Base-by-base conservation (phyloP, 2,797 vertebrate genomes). In the Holocentrus rufus region DNA sequence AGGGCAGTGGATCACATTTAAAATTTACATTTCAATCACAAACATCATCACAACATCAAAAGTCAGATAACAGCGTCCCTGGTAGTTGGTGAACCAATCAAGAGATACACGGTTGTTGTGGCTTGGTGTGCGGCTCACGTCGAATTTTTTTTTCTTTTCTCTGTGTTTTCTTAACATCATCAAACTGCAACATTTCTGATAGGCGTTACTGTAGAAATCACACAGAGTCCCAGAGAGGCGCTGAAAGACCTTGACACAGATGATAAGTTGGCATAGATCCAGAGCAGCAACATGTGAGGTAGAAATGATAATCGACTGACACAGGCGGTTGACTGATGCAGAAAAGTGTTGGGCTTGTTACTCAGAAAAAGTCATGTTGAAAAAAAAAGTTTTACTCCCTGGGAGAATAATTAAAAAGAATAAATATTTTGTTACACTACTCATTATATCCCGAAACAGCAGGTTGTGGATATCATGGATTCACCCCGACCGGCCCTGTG, bases 11-110 rank as follows among this genome's bases (percentile, higher is more conserved):
- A 50, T 74, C 44, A 2, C 13, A 53, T 52, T 39, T 3, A 34
- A 49, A 49, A 72, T 57, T 61, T 58, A 63, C 23, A 72, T 82
- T 75, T 80, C 59, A 77, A 69, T 82, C 57, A 52, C 57, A 7
- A 34, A 46, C 7, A 22, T 39, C 50, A 60, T 55, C 63, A 47
- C 31, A n/a, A 17, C 15, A 63, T 36, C 47, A 67, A 60, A 71
- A 42, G 62, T 66, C 65, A 79, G 23, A 67, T 64, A 59, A 52
- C 46, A 46, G 68, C 69, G 18, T 27, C 56, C 39, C 34, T 59
- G 64, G 47, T 25, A 30, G 46, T 9, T 50, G 56, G 42, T 18
- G 0, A 5, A 15, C 11, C 46, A 17, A 15, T 17, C 18, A 3
- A 11, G 36, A 47, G 46, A 47, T 47, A n/a, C 18, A n/a, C 8